A percentile compares a stretch with the other conserved stretches of the same genome.
These are phyloP conservation scores for Thysanoteuthis rhombus DNA, from an alignment of 2,888 invertebrate species.

Conservation along the genomic window DNA sequence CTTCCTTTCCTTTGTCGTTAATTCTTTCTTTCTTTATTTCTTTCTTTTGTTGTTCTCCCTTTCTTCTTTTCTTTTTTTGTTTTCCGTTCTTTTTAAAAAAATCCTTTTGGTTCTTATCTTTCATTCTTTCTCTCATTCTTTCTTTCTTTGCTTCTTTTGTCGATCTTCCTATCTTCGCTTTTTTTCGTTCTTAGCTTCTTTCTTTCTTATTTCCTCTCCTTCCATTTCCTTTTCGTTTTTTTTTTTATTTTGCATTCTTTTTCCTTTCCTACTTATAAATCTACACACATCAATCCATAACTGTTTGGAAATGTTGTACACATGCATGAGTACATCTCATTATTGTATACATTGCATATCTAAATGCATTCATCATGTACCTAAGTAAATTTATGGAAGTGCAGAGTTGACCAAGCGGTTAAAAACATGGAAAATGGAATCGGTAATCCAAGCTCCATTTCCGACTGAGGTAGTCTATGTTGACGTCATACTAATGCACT, in stretches of 20 bases:
- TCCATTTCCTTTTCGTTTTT: neutral
- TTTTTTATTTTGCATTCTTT: neutral
- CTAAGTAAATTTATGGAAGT: too few species aligned
- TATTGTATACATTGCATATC: too few species aligned
- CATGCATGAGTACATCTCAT: too few species aligned
- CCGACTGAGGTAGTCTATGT: too few species aligned
- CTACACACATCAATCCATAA: neutral
- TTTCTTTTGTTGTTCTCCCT: neutral
- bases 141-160: neutral
- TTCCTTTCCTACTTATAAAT: neutral
- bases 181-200: neutral
- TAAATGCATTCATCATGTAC: too few species aligned
- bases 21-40: neutral
- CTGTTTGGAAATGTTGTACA: neutral
- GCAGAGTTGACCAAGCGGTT: too few species aligned
- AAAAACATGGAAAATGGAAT: too few species aligned
- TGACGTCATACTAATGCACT: too few species aligned
- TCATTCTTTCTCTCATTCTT: too few species aligned
- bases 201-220: too few species aligned
- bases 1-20: neutral
- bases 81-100: neutral
- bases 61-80: neutral
- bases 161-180: neutral
- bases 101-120: too few species aligned
- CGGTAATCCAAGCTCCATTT: too few species aligned